Percentiles rank a stretch among this genome's conserved stretches.
These are phyloP conservation scores for Drosophila tani DNA, from an alignment of 1,140 invertebrate species.

Conservation along the genomic window DNA sequence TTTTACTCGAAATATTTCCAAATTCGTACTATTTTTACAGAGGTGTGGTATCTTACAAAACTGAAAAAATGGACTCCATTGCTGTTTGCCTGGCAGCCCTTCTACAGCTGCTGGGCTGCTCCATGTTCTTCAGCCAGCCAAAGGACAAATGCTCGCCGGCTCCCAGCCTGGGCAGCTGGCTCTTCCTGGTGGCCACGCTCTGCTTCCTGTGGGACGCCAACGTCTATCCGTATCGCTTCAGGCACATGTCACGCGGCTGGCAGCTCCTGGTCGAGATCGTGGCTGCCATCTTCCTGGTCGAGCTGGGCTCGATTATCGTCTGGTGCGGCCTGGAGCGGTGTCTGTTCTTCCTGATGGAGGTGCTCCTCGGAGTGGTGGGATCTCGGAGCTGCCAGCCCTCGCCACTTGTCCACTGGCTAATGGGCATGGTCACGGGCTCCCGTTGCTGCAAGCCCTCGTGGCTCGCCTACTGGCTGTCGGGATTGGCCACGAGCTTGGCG, in stretches of 20 bases:
- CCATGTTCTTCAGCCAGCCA: constrained; percentile 52
- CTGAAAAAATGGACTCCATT: constrained; percentile 26
- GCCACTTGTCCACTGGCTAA: neutral
- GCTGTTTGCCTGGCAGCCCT: constrained; percentile 40
- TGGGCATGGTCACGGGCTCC: neutral
- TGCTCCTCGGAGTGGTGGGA: neutral
- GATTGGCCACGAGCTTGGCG: constrained; percentile 14
- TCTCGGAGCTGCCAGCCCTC: neutral
- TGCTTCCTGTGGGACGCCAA: constrained; percentile 42
- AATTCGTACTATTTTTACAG: constrained; percentile 1
- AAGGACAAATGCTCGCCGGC: constrained; percentile 57
- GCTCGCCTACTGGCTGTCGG: constrained; percentile 36
- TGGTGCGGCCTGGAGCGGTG: constrained; percentile 60
- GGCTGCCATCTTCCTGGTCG: constrained; percentile 37
- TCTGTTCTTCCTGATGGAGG: constrained; percentile 24
- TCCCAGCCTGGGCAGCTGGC: constrained; percentile 51
- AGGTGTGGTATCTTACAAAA: neutral
- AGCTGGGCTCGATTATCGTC: constrained; percentile 46
- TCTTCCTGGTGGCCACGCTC: constrained; percentile 49
- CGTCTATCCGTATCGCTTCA: constrained; percentile 52
- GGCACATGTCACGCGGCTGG: constrained; percentile 45
- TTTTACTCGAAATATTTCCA: neutral
- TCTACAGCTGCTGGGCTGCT: constrained; percentile 38
- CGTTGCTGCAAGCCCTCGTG: neutral
- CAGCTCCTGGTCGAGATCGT: constrained; percentile 39